Conservation (phyloP, 2,113 vertebrate genomes). For the Mastomys natalensis region DNA sequence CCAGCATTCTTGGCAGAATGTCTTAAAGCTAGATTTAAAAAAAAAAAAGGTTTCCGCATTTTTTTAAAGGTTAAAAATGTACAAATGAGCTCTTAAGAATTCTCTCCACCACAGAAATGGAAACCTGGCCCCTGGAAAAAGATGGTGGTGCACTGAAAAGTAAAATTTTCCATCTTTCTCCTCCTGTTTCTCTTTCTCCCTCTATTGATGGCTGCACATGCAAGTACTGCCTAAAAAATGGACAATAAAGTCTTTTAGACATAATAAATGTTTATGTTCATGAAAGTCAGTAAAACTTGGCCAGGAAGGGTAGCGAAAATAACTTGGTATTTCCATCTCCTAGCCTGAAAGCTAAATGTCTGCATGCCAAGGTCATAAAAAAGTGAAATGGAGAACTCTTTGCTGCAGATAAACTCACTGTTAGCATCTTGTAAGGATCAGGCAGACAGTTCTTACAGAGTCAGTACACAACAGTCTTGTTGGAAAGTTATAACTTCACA, state of each 20-base stretch:
- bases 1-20: neutral
- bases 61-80: conserved; percentile 32
- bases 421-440: neutral
- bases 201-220: neutral
- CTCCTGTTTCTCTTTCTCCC: neutral
- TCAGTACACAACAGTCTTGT: neutral
- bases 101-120: neutral
- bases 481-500: neutral
- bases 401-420: neutral
- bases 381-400: neutral
- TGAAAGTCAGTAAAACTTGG: conserved; percentile 44
- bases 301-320: conserved; percentile 46
- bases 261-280: conserved; percentile 33
- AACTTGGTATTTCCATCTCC: neutral
- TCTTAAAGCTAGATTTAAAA: neutral
- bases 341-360: neutral
- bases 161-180: neutral
- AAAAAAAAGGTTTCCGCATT: neutral
- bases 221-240: neutral
- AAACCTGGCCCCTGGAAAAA: neutral
- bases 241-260: neutral
- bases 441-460: neutral
- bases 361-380: neutral
- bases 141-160: neutral
- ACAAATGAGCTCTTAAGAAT: neutral